Conservation (phyloP, 2,888 invertebrate genomes). For the Pseudococcus jackbeardsleyi region DNA sequence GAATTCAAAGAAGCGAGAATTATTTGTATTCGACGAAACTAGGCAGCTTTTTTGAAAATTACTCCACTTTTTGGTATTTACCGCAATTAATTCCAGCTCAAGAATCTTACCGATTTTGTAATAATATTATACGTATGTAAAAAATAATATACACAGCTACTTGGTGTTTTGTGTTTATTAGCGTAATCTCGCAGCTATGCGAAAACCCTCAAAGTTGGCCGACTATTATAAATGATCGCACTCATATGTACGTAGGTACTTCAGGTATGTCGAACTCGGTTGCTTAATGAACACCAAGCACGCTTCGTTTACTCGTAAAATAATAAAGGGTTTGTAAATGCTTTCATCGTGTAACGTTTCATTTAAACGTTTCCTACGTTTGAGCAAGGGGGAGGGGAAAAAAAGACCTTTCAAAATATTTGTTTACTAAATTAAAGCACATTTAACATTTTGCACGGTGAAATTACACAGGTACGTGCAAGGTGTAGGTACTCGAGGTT, state of each 20-base stretch:
- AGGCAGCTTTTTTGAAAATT: not conserved
- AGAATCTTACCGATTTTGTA: not conserved
- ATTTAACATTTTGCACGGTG: not conserved
- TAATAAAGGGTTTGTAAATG: slow-evolving; percentile 27
- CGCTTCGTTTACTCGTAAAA: slow-evolving; percentile 4
- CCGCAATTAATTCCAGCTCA: slow-evolving; percentile 8
- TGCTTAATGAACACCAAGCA: slow-evolving; percentile 35
- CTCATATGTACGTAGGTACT: not conserved
- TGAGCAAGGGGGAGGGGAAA: not conserved
- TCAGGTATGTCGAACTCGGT: slow-evolving; percentile 7
- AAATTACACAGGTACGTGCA: not conserved
- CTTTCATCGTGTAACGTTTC: slow-evolving; percentile 8
- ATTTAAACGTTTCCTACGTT: slow-evolving; percentile 2
- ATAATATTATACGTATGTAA: not conserved
- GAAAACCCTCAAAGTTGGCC: not conserved
- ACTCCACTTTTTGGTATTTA: slow-evolving; percentile 1
- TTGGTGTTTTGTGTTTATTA: not conserved
- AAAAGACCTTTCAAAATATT: slow-evolving; percentile 2
- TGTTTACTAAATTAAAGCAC: not conserved
- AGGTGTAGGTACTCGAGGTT: not conserved
- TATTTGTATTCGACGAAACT: not conserved
- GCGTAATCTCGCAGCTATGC: not conserved
- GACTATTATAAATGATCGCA: slow-evolving; percentile 19
- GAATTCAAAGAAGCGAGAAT: not conserved
- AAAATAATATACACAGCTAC: not conserved